These are phyloP conservation scores for Zalophus californianus DNA, from an alignment of 2,797 vertebrate species.

Conservation along the genomic window DNA sequence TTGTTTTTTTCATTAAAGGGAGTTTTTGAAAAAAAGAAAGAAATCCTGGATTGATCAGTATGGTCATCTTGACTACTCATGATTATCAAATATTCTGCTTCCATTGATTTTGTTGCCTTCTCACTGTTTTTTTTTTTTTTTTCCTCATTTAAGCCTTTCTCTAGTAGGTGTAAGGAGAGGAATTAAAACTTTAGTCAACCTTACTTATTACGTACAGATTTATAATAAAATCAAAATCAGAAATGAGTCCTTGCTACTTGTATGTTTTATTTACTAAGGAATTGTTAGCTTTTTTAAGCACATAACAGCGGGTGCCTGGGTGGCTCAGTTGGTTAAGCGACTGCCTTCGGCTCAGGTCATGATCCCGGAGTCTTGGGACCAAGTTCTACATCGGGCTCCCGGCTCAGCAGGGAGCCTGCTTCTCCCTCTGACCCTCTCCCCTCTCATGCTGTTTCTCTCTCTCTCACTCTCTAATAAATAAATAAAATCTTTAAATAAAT, in stretches of 20 bases:
- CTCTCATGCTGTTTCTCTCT: no score
- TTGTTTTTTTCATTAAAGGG: neutral
- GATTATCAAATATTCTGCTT: neutral
- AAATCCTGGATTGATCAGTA: neutral
- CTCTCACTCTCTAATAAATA: no score
- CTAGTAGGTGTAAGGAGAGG: neutral
- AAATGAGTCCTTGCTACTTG: neutral
- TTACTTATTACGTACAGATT: neutral
- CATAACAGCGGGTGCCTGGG: neutral
- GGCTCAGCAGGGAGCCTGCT: no score
- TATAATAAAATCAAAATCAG: neutral
- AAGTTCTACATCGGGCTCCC: no score
- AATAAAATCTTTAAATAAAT: no score
- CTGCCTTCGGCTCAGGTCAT: no score
- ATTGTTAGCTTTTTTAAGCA: neutral
- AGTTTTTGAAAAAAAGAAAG: neutral
- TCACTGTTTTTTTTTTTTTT: neutral
- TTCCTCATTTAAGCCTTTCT: neutral
- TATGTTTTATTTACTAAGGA: constrained; percentile 13
- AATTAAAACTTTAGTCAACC: neutral
- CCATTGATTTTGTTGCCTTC: neutral
- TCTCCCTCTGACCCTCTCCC: no score
- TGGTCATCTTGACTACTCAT: neutral
- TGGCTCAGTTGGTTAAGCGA: no score
- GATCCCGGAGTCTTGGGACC: no score